Base-by-base conservation (phyloP, 2,888 invertebrate genomes). In the Laspeyria flexula region DNA sequence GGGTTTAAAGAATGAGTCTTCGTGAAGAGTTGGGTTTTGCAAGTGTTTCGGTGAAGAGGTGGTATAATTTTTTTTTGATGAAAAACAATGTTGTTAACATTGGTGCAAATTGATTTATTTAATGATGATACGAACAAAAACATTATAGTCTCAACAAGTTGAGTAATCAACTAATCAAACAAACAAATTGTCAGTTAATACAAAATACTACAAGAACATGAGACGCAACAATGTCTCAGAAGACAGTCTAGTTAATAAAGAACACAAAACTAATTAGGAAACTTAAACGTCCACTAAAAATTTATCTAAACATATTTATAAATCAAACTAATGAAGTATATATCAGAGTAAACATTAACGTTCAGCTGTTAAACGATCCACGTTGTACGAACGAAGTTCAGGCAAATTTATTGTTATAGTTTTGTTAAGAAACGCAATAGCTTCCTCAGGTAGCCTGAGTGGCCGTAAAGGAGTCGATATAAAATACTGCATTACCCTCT, bases 321-420 rank as follows among this genome's bases (percentile, higher is more conserved):
- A 67, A 71, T 70, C 65, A 67, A 66, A 53, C 50, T 75, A 77
- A 79, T 81, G 75, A 77, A 77, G 78, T 73, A 71, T 73, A 75
- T 65, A 76, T 73, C 69, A 69, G 65, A 67, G 71, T 71, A 69
- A 65, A 67, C 64, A 73, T 81, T 80, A 83, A 80, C 79, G 78
- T 79, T 78, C 75, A 82, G 79, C 75, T 81, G 81, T 81, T 82
- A 81, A 86, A 83, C 79, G 76, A 70, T 65, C 67, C 68, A 71
- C 71, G 69, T 67, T 79, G 77, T 79, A 72, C 77, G 73, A 77
- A 81, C 81, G 77, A 85, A 85, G 79, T 86, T 86, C 77, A 75
- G 63, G 61, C 61, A 75, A 84, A 87, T 87, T 86, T 86, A 88
- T 84, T 80, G 85, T 83, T 85, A 86, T 85, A 86, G 86, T 85